A percentile compares a stretch with the other conserved stretches of the same genome.
These are phyloP conservation scores for Myiotriccus ornatus DNA, from an alignment of 2,797 vertebrate species.

Conservation along the genomic window DNA sequence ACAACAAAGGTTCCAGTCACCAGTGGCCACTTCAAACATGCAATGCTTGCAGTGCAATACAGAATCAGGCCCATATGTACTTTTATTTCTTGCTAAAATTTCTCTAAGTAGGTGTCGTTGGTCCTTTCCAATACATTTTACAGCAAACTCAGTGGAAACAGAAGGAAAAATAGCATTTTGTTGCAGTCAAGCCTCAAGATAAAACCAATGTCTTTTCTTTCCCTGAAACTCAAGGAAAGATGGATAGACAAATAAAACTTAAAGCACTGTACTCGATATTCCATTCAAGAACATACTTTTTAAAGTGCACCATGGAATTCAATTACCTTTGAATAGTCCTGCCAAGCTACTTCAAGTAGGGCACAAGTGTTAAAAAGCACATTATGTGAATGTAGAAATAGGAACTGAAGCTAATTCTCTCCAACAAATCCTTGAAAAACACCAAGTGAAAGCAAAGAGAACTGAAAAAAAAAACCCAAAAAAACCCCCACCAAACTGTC, in stretches of 20 bases:
- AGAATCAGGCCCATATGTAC: neutral
- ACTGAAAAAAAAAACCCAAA: neutral
- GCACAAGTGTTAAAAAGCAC: neutral
- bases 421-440: neutral
- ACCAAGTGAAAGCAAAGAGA: neutral
- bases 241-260: neutral
- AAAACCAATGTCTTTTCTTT: neutral
- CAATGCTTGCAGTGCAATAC: neutral
- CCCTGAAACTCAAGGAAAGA: neutral
- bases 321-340: neutral
- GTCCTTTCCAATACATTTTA: neutral
- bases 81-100: neutral
- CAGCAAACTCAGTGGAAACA: neutral
- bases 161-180: neutral
- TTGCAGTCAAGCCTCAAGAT: neutral
- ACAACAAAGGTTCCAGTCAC: neutral
- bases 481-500: too few species aligned
- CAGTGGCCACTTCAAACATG: neutral
- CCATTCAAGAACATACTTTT: neutral
- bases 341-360: neutral
- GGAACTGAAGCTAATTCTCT: neutral
- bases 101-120: neutral
- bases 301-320: neutral
- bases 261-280: neutral
- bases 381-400: neutral